A percentile compares a stretch with the other conserved stretches of the same genome.
phyloP scores from a whole-genome alignment of 2,888 invertebrate genomes.

The Nomada fabriciana region DNA sequence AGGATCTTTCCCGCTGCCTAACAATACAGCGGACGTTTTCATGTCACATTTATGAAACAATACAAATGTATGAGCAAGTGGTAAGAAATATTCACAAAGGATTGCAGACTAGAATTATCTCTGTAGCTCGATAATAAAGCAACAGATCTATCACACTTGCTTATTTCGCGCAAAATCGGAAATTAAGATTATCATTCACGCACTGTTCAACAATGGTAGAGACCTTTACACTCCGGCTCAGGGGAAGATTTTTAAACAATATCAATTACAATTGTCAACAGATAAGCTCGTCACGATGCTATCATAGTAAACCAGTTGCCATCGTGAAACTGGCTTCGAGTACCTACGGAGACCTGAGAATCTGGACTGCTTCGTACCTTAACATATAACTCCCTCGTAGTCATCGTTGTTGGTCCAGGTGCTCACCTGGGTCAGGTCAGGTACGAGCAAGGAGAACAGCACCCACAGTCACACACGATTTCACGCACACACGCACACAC shows the following conservation, averaged over 20 bases:
- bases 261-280: conserved; percentile 38
- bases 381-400: conserved; percentile 82
- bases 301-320: conserved; percentile 37
- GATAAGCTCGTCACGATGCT: conserved; percentile 14
- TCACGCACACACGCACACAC: conserved; percentile 56
- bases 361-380: conserved; percentile 75
- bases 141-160: neutral
- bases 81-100: neutral
- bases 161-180: neutral
- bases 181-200: neutral
- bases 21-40: neutral
- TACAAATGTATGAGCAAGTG: neutral
- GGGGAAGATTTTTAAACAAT: neutral
- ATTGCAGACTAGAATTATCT: neutral
- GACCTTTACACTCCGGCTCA: neutral
- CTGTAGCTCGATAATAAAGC: neutral
- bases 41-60: neutral
- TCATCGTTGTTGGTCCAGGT: conserved; percentile 74
- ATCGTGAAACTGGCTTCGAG: conserved; percentile 34
- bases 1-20: neutral
- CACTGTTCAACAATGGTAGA: neutral
- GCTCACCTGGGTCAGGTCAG: conserved; percentile 60
- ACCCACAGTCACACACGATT: conserved; percentile 53
- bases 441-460: conserved; percentile 46
- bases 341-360: conserved; percentile 1